Base-by-base conservation (phyloP, 2,113 vertebrate species). In the Tylochromis polylepis region DNA sequence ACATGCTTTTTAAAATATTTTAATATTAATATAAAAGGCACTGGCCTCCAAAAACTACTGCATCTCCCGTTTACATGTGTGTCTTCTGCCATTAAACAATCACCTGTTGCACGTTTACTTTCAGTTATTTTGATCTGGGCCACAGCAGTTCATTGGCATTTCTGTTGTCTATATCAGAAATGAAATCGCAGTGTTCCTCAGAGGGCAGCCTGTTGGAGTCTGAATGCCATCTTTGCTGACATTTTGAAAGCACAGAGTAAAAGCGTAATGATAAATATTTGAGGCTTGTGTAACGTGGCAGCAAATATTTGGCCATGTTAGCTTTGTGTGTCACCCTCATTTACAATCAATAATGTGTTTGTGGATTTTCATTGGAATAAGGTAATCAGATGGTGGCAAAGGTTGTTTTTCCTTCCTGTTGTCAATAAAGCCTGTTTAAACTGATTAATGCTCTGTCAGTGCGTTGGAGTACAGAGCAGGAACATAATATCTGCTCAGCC, bases 221-320 rank as follows among this genome's bases (percentile, higher is more conserved):
- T 38, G 58, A 88, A 62, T 58, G 38, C 24, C 67, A 60, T 72
- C 85, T 57, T 53, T 27, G 51, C 34, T 92, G 91, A 89, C 87
- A 93, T 89, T 93, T 91, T 86, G 56, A 83, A 84, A 57, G 65
- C 55, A 77, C 11, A 5, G 38, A 55, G 62, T 49, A 56, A 53
- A 88, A 85, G 85, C 82, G 82, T 88, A 82, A 85, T 83, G 11
- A 8, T 65, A 56, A 82, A 89, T 82, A 83, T 83, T 58, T 57
- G 16, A 82, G 58, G 60, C 11, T 5, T 55, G 9, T 51, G 84
- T 85, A 89, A 89, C 1, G 10, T 56, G 67, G 65, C 79, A 53
- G 55, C 53, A 85, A 58, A 84, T 27, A 65, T 24, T 24, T 34
- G 55, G 16, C 22, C 8, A 2, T 57, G 27, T 80, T 46, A 11